Percentiles rank a stretch among this genome's conserved stretches.
These are phyloP conservation scores for Meleagris gallopavo DNA, from an alignment of 2,113 vertebrate genomes.

Conservation along the genomic window DNA sequence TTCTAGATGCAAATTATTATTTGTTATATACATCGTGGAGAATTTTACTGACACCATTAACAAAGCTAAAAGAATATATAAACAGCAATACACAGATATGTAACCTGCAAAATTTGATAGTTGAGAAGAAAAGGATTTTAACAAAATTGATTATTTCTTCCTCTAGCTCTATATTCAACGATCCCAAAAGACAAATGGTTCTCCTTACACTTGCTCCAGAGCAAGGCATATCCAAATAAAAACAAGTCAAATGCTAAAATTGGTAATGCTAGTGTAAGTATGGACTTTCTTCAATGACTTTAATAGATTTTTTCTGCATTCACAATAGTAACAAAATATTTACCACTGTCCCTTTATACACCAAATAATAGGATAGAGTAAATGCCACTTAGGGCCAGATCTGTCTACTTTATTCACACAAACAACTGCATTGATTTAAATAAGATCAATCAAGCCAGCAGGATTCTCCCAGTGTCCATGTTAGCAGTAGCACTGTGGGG, in stretches of 20 bases:
- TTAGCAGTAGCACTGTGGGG: not conserved
- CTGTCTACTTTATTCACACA: not conserved
- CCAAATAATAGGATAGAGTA: not conserved
- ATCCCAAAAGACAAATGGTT: not conserved
- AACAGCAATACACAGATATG: not conserved
- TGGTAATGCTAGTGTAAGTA: not conserved
- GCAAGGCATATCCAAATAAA: not conserved
- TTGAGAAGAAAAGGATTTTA: not conserved
- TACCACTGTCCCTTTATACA: not conserved
- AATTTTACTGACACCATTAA: slow-evolving; percentile 5
- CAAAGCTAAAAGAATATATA: not conserved
- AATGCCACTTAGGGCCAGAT: not conserved
- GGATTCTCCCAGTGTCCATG: not conserved
- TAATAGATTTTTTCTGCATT: not conserved
- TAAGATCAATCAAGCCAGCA: not conserved
- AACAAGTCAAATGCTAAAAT: not conserved
- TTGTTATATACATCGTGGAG: not conserved
- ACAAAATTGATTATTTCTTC: not conserved
- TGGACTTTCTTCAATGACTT: not conserved
- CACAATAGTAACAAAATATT: not conserved
- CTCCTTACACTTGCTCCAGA: not conserved
- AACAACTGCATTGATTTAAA: not conserved
- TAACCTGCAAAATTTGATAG: not conserved
- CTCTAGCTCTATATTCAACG: not conserved
- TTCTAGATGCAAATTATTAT: slow-evolving; percentile 21